A percentile compares a stretch with the other conserved stretches of the same genome.
Evolutionary conservation across 2,113 vertebrate species (phyloP).

Genomic region (Gymnorhina tibicen): DNA sequence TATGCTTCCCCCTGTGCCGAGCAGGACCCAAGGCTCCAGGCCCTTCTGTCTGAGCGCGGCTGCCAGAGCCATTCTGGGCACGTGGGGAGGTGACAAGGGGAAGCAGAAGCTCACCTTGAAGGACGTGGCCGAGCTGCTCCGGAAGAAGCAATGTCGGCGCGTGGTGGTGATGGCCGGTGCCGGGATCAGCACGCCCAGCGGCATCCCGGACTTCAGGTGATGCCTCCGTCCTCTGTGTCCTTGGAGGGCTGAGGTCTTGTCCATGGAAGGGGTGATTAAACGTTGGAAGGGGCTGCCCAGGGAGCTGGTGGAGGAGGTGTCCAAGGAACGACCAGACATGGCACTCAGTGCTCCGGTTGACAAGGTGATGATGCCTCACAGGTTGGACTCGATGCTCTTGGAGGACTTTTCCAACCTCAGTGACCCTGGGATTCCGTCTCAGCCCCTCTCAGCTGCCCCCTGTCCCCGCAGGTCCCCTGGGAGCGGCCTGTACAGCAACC

Average conservation of each 20-base stretch:
- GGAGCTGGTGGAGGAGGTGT: neutral
- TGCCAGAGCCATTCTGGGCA: neutral
- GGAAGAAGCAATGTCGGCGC: conserved; percentile 61
- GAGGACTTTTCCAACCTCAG: neutral
- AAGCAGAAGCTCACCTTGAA: conserved; percentile 68
- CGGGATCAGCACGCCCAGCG: conserved; percentile 92
- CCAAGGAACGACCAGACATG: fast-evolving
- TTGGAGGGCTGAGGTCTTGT: neutral
- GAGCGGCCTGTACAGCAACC: conserved; percentile 88
- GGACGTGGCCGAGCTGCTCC: conserved; percentile 74
- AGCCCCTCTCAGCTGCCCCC: neutral
- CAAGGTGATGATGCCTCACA: neutral
- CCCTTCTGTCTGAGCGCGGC: neutral
- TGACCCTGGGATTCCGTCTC: neutral
- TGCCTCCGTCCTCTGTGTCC: fast-evolving
- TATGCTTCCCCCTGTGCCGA: neutral
- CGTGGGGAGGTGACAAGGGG: neutral
- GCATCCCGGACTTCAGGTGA: conserved; percentile 94
- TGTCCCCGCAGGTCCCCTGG: conserved; percentile 81
- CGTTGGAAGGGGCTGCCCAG: neutral
- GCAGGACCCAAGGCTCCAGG: conserved; percentile 28
- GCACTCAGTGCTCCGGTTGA: neutral
- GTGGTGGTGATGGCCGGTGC: conserved; percentile 93
- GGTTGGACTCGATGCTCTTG: neutral
- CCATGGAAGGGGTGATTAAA: neutral